A percentile compares a stretch with the other conserved stretches of the same genome.
Conservation (phyloP, 1,140 invertebrate species). For the Drosophila mojavensis region DNA sequence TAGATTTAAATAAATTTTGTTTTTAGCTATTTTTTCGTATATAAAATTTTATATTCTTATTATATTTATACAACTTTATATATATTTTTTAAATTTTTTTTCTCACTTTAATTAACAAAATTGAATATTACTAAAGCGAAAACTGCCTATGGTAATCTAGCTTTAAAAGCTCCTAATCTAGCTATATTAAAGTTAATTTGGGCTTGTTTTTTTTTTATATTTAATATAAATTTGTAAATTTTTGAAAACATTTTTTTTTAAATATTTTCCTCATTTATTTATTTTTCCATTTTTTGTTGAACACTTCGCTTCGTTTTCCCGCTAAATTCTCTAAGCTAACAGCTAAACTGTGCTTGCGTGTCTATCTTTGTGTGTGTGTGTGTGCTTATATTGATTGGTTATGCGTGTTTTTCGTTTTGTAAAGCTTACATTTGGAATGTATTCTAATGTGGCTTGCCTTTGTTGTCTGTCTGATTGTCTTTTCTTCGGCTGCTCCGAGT, state of each 20-base stretch:
- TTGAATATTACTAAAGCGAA: no score
- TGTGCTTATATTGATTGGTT: neutral
- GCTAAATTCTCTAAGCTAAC: neutral
- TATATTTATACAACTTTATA: no score
- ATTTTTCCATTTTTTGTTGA: neutral
- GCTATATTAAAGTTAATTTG: neutral
- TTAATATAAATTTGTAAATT: neutral
- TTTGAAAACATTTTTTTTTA: no score
- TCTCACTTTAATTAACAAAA: neutral
- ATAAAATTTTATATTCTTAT: no score
- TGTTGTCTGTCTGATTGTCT: neutral
- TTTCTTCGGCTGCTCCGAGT: neutral
- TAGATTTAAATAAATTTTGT: neutral
- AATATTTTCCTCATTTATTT: no score
- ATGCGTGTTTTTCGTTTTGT: neutral
- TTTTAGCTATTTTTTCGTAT: neutral
- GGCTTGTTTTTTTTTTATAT: neutral
- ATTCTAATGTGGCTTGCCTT: neutral
- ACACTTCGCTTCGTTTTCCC: neutral
- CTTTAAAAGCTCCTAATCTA: neutral
- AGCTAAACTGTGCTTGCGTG: neutral
- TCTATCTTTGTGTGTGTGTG: neutral
- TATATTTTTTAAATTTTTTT: neutral
- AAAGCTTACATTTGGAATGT: neutral
- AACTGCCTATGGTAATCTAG: no score